Conservation (phyloP, 92 coral and sea anemone species). For the Phenganax subtilis region DNA sequence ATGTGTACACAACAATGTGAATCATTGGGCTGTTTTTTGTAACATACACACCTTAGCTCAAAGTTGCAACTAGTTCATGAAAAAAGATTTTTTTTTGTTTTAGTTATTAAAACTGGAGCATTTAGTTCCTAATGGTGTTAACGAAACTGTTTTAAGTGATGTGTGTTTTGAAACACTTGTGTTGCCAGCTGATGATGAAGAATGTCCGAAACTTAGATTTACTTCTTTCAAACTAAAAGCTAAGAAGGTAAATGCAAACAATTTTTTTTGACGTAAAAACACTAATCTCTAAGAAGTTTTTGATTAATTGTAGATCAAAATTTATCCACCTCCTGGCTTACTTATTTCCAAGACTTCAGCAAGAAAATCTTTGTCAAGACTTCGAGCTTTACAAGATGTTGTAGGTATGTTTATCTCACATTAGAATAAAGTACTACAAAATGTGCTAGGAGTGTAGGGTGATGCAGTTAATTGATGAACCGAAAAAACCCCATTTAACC, state of each 20-base stretch:
- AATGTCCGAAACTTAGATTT: conserved; percentile 70
- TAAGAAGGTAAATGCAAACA: conserved; percentile 40
- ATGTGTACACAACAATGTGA: neutral
- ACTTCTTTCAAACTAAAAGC: conserved; percentile 60
- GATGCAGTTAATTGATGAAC: too few relatives aligned
- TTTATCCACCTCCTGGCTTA: conserved; percentile 68
- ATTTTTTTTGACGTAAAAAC: neutral
- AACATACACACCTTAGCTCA: neutral
- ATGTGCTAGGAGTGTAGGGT: too few relatives aligned
- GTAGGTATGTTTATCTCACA: conserved; percentile 52
- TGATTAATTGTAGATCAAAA: conserved; percentile 47
- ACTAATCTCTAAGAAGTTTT: neutral
- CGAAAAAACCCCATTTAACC: too few relatives aligned
- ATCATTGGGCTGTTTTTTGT: too few relatives aligned
- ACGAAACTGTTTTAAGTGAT: conserved; percentile 72
- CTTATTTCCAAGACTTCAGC: conserved; percentile 70
- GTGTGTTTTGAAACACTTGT: conserved; percentile 80
- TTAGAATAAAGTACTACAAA: neutral
- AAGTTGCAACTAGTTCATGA: neutral
- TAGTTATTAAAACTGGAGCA: conserved; percentile 84
- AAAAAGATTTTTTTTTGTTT: neutral
- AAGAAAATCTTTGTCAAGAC: conserved; percentile 65
- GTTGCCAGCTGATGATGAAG: conserved; percentile 63
- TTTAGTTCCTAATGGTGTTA: conserved; percentile 64
- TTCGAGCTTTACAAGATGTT: conserved; percentile 84